phyloP scores from a whole-genome alignment of 1,140 invertebrate genomes.

The Prorops nasuta region DNA sequence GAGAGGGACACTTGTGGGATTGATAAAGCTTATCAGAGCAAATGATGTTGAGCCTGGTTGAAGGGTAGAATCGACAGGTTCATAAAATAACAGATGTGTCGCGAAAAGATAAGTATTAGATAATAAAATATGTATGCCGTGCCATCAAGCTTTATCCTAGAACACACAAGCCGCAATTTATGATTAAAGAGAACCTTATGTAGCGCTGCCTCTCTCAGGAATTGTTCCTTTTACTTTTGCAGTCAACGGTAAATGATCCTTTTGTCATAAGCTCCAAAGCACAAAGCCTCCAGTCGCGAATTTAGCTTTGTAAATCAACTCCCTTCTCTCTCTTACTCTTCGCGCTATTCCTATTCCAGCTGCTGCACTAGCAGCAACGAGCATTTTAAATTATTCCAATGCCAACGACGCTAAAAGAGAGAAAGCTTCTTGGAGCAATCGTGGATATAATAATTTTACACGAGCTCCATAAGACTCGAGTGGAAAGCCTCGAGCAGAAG shows the following conservation, averaged over 20 bases:
- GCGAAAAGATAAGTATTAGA: constrained; percentile 25
- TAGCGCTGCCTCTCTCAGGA: constrained; percentile 2
- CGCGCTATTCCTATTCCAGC: too few relatives aligned
- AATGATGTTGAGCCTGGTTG: too few relatives aligned
- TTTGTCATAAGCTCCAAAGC: constrained; percentile 9
- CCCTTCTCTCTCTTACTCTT: too few relatives aligned
- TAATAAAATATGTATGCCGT: constrained; percentile 21
- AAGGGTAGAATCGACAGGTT: neutral
- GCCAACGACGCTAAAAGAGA: too few relatives aligned
- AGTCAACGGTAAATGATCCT: constrained; percentile 19
- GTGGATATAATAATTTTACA: too few relatives aligned
- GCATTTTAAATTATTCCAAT: constrained; percentile 16
- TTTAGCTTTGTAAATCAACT: too few relatives aligned
- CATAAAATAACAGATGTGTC: constrained; percentile 18
- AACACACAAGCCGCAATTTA: constrained; percentile 14
- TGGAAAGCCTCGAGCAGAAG: too few relatives aligned
- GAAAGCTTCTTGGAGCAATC: too few relatives aligned
- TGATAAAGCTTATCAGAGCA: too few relatives aligned
- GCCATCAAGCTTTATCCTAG: constrained; percentile 18
- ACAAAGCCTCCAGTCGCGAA: constrained; percentile 12
- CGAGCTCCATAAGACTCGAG: too few relatives aligned
- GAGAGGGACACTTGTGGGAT: too few relatives aligned
- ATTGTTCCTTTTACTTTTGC: constrained; percentile 18
- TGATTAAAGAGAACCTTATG: constrained; percentile 19
- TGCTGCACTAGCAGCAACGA: neutral